Conservation (phyloP, 2,888 invertebrate species). For the Crocallis elinguaria region DNA sequence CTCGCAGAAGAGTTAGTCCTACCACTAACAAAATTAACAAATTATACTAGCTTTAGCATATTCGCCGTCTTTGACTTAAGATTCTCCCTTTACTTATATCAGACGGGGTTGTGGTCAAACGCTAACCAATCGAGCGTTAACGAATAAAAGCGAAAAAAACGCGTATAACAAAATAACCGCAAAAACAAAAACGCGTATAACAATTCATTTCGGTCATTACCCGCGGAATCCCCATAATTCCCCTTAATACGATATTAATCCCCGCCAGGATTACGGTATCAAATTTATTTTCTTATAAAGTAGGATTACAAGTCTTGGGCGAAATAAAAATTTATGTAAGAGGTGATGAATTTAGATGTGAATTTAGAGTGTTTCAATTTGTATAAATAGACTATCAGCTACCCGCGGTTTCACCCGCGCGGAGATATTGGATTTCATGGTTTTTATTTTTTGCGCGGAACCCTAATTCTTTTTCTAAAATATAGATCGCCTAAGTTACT, state of each 20-base stretch:
- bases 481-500: too few relatives aligned
- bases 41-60: too few relatives aligned
- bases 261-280: conserved; percentile 52
- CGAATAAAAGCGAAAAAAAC: background rate
- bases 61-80: too few relatives aligned
- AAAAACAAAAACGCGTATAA: conserved; percentile 24
- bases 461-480: too few relatives aligned
- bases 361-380: background rate
- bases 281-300: conserved; percentile 64
- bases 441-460: too few relatives aligned
- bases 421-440: too few relatives aligned
- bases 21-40: too few relatives aligned
- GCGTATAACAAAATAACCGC: background rate
- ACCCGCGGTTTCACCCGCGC: too few relatives aligned
- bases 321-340: conserved; percentile 30
- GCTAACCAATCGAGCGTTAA: background rate
- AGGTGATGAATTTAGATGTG: background rate
- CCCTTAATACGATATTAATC: conserved; percentile 61
- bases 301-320: conserved; percentile 40
- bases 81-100: too few relatives aligned
- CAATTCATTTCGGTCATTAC: conserved; percentile 45
- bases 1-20: too few relatives aligned
- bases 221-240: conserved; percentile 33
- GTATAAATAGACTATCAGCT: background rate
- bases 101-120: too few relatives aligned